Conservation (phyloP, 2,113 vertebrate species). For the Tyrannus savana region DNA sequence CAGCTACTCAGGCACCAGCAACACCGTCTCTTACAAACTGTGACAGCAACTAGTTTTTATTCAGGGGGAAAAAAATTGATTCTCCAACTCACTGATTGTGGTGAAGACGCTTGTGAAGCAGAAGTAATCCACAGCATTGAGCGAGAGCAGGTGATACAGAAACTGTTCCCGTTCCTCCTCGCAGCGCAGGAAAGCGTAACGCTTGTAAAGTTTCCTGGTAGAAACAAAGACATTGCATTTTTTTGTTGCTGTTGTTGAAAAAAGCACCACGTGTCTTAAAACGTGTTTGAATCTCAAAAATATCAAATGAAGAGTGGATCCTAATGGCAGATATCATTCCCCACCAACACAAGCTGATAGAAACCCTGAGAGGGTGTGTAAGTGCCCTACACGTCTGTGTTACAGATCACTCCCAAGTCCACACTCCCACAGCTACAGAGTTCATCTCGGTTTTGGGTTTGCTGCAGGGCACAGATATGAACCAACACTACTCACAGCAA, state of each 20-base stretch:
- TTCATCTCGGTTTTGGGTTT: not conserved
- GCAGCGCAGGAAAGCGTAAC: slow-evolving; percentile 93
- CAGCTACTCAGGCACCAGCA: not conserved
- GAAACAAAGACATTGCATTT: not conserved
- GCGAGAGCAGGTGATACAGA: slow-evolving; percentile 93
- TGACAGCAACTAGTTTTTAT: not conserved
- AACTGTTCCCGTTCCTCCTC: slow-evolving; percentile 98
- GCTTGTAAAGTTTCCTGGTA: slow-evolving; percentile 93
- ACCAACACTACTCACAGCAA: not conserved
- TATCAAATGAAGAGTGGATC: not conserved
- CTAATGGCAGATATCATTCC: not conserved
- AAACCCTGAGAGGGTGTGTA: not conserved
- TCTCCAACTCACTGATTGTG: slow-evolving; percentile 84
- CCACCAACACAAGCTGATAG: not conserved
- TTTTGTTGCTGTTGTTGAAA: not conserved
- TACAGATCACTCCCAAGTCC: not conserved
- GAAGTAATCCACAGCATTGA: slow-evolving; percentile 98
- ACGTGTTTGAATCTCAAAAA: not conserved
- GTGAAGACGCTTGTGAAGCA: slow-evolving; percentile 97
- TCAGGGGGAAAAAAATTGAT: not conserved
- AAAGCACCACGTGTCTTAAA: not conserved
- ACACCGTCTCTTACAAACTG: not conserved
- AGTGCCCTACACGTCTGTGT: accelerated
- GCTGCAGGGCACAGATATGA: not conserved
- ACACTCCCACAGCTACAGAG: accelerated